Conservation (phyloP, 2,113 vertebrate genomes). For the Agapornis roseicollis region DNA sequence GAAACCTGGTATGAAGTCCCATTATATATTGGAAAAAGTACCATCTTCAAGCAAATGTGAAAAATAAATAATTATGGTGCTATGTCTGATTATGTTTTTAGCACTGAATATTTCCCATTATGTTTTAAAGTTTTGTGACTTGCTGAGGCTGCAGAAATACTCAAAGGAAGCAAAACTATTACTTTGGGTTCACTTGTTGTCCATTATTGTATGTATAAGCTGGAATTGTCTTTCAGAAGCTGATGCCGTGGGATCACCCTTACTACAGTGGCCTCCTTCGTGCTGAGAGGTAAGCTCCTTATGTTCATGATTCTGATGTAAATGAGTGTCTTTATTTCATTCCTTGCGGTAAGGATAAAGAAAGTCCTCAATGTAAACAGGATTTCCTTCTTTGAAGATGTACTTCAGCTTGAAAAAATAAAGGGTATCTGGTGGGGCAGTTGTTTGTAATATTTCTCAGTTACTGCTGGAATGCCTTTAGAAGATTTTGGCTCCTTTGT, state of each 20-base stretch:
- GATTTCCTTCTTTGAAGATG: slow-evolving; percentile 22
- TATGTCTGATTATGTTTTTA: background rate
- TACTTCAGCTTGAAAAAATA: background rate
- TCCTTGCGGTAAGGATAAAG: background rate
- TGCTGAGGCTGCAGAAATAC: background rate
- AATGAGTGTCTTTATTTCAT: slow-evolving; percentile 17
- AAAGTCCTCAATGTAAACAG: background rate
- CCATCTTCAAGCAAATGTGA: background rate
- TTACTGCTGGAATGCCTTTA: background rate
- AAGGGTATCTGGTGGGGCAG: background rate
- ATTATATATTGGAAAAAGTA: background rate
- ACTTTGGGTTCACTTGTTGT: background rate
- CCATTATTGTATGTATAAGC: background rate
- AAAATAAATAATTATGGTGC: background rate
- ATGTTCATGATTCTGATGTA: slow-evolving; percentile 18
- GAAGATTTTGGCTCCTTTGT: background rate
- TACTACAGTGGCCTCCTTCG: slow-evolving; percentile 91
- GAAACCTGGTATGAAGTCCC: background rate
- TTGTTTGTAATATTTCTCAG: background rate
- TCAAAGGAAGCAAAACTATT: background rate
- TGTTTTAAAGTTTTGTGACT: background rate
- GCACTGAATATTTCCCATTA: background rate
- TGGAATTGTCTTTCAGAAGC: slow-evolving; percentile 75
- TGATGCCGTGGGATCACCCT: slow-evolving; percentile 98
- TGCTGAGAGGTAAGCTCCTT: slow-evolving; percentile 87